Evolutionary conservation across 2,113 vertebrate genomes (phyloP).

Genomic region (Pogona vitticeps): DNA sequence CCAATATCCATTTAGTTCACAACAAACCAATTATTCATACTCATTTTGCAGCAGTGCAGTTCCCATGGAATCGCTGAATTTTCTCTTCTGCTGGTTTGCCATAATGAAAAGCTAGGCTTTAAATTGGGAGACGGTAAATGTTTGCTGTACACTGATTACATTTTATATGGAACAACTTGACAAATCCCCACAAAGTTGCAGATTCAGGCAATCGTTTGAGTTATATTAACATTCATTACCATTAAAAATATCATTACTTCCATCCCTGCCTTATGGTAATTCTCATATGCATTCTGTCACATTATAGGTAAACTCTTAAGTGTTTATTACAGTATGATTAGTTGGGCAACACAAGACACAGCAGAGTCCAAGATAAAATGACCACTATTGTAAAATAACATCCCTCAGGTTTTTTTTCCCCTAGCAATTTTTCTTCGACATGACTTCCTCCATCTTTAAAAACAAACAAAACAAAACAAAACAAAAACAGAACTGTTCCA

Average conservation of each 20-base stretch:
- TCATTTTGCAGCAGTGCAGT: background rate
- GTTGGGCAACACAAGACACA: background rate
- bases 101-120: conserved; percentile 10
- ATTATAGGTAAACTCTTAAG: conserved; percentile 20
- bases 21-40: background rate
- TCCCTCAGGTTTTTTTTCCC: background rate
- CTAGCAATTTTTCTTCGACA: background rate
- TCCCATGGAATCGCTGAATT: background rate
- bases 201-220: conserved; percentile 20
- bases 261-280: background rate
- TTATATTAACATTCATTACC: conserved; percentile 7
- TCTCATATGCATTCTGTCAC: conserved; percentile 39
- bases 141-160: background rate
- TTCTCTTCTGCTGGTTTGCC: background rate
- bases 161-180: conserved; percentile 21
- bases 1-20: background rate
- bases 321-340: conserved; percentile 23
- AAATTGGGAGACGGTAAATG: background rate
- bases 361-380: background rate
- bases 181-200: background rate
- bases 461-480: too few species aligned
- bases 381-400: background rate
- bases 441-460: too few species aligned
- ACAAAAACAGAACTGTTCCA: background rate
- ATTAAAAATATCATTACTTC: conserved; percentile 14